phyloP scores from a whole-genome alignment of 2,888 invertebrate genomes.

The Cinara cedri region DNA sequence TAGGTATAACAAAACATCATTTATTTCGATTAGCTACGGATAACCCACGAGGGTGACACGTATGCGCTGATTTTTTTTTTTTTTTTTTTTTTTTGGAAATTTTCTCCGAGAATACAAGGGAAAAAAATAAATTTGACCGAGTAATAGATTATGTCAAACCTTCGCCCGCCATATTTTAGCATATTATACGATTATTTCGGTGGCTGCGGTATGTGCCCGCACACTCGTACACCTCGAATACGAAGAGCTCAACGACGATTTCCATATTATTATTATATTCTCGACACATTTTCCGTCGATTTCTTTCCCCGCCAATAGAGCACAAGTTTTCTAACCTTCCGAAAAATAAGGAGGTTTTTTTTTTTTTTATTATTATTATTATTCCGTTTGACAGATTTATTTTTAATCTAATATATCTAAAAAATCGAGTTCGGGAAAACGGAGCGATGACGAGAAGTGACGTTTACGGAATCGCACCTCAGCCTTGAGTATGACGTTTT shows the following conservation, averaged over 20 bases:
- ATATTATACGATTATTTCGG: constrained; percentile 20
- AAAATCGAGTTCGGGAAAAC: too few relatives aligned
- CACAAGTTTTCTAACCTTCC: too few relatives aligned
- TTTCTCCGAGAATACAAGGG: background rate
- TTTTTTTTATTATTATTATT: too few relatives aligned
- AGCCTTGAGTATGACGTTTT: too few relatives aligned
- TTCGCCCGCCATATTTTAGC: background rate
- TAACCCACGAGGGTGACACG: constrained; percentile 43
- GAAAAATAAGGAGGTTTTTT: background rate
- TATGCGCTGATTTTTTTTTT: constrained; percentile 16
- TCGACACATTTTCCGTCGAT: constrained; percentile 8
- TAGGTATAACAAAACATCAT: constrained; percentile 32
- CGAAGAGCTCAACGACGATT: background rate
- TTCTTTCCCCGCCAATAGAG: too few relatives aligned
- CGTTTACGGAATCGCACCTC: too few relatives aligned
- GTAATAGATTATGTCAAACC: constrained; percentile 49
- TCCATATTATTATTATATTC: constrained; percentile 12
- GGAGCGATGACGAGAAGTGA: too few relatives aligned
- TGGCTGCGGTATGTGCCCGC: background rate
- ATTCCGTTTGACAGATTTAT: constrained; percentile 9
- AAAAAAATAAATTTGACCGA: constrained; percentile 32
- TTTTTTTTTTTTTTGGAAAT: too few relatives aligned
- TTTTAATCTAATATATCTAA: constrained; percentile 6
- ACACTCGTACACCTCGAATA: background rate
- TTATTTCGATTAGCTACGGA: constrained; percentile 55